phyloP scores from a whole-genome alignment of 2,113 vertebrate genomes.

The Entosphenus tridentatus region DNA sequence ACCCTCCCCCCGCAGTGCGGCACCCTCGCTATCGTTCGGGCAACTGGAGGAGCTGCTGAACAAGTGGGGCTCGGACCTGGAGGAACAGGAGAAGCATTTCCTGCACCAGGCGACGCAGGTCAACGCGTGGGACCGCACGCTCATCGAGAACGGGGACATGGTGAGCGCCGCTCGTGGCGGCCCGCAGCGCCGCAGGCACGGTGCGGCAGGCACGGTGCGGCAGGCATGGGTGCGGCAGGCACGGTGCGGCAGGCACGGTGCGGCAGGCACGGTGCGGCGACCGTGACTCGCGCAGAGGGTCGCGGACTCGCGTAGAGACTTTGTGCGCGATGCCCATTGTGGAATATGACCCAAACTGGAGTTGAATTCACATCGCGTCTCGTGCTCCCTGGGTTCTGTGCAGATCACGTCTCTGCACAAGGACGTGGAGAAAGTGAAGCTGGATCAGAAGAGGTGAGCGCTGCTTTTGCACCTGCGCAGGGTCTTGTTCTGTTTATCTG shows the following conservation, averaged over 20 bases:
- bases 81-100: constrained; percentile 88
- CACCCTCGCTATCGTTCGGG: constrained; percentile 54
- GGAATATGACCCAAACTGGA: too few relatives aligned
- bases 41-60: constrained; percentile 84
- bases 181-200: neutral
- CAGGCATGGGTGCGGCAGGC: neutral
- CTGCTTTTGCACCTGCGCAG: neutral
- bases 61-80: constrained; percentile 90
- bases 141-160: constrained; percentile 82
- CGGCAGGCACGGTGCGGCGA: neutral
- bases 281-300: too few relatives aligned
- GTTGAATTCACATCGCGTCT: too few relatives aligned
- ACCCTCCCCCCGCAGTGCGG: constrained; percentile 17
- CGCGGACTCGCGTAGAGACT: too few relatives aligned
- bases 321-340: too few relatives aligned
- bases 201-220: neutral
- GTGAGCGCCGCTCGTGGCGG: constrained; percentile 13
- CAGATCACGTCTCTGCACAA: constrained; percentile 64
- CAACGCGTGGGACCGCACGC: constrained; percentile 66
- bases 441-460: constrained; percentile 58
- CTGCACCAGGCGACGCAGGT: constrained; percentile 82
- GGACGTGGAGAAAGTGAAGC: constrained; percentile 93
- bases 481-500: neutral
- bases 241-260: neutral
- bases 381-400: constrained; percentile 1